Evolutionary conservation across 2,113 vertebrate genomes (phyloP), one percentile per base, ranked within the genome.

Genomic region (Prochilodus magdalenae): DNA sequence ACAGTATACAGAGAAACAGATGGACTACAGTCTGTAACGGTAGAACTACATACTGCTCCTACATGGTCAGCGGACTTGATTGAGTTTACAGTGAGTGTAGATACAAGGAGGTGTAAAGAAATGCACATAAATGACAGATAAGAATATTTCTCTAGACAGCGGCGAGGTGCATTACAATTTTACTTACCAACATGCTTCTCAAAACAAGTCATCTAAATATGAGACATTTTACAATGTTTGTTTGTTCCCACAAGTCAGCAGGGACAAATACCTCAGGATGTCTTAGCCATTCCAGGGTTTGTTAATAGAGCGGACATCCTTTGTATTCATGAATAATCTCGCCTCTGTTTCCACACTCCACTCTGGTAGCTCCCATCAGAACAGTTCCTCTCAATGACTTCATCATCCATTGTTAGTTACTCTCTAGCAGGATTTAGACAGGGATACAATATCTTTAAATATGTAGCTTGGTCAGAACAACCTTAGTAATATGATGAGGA

Each of bases 181-280:
- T n/a, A n/a, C n/a, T n/a, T n/a, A n/a, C n/a, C n/a, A n/a, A n/a
- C n/a, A n/a, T n/a, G n/a, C n/a, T n/a, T n/a, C n/a, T n/a, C n/a
- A n/a, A n/a, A n/a, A n/a, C n/a, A n/a, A n/a, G n/a, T n/a, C n/a
- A n/a, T n/a, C n/a, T n/a, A n/a, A n/a, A n/a, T n/a, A n/a, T n/a
- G n/a, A n/a, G n/a, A n/a, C n/a, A n/a, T n/a, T n/a, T n/a, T n/a
- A n/a, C n/a, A n/a, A n/a, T n/a, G n/a, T n/a, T n/a, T n/a, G n/a
- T n/a, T n/a, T n/a, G n/a, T n/a, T n/a, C n/a, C n/a, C 89, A 89
- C 27, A 90, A 60, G 2, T 88, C 86, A 16, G 70, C 29, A n/a
- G 92, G 89, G 29, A 91, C 89, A 82, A 93, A 93, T 89, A 92
- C 92, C 66, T 90, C 89, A 13, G 91, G 92, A 14, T 89, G 85